Evolutionary conservation across 2,888 invertebrate species (phyloP).

Genomic region (Loripinus fragilis): DNA sequence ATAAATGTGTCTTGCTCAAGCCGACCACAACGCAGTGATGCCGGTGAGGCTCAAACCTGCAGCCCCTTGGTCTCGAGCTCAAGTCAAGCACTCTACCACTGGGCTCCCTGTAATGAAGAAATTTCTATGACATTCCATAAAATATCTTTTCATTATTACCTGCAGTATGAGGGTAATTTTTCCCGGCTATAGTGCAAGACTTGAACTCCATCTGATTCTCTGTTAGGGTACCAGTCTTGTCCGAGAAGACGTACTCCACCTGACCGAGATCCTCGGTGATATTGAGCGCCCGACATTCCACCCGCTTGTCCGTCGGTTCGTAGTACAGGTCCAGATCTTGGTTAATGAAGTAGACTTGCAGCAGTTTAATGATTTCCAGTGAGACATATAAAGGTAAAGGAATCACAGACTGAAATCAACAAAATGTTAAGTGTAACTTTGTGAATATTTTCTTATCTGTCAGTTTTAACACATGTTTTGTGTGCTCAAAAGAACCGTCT

Average conservation of each 20-base stretch:
- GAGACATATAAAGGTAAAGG: constrained; percentile 98
- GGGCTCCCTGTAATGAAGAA: no score
- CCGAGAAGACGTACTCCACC: constrained; percentile 95
- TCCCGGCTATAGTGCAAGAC: constrained; percentile 93
- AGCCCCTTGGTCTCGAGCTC: no score
- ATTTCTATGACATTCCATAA: no score
- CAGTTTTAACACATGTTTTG: no score
- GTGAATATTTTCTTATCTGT: no score
- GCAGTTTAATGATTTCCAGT: constrained; percentile 97
- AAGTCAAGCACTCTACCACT: no score
- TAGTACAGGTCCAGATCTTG: constrained; percentile 95
- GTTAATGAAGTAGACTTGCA: constrained; percentile 97
- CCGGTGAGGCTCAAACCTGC: no score
- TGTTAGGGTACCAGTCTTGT: constrained; percentile 98
- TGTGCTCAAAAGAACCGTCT: no score
- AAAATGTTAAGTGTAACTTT: no score
- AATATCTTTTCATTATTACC: no score
- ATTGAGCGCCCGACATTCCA: constrained; percentile 96
- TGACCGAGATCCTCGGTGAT: constrained; percentile 99
- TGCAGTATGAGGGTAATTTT: constrained; percentile 88
- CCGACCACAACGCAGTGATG: no score
- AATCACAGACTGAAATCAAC: constrained; percentile 94
- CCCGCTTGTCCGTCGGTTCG: constrained; percentile 90
- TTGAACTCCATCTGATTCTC: constrained; percentile 99
- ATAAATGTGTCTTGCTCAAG: no score